A percentile compares a stretch with the other conserved stretches of the same genome.
Evolutionary conservation across 2,888 invertebrate species (phyloP).

Genomic region (Drosophila subsilvestris): DNA sequence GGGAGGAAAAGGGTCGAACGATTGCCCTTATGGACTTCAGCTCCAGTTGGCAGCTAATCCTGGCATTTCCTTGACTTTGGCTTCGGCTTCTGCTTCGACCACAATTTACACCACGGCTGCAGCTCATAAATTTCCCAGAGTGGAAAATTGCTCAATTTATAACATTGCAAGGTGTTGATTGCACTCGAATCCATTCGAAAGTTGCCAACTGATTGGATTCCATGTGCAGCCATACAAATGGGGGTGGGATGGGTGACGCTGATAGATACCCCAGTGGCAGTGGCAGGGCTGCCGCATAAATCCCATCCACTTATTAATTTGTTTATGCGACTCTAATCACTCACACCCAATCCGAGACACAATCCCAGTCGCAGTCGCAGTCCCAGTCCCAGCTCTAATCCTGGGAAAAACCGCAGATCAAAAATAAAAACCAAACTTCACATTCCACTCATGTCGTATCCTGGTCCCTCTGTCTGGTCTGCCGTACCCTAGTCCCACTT

Average conservation of each 20-base stretch:
- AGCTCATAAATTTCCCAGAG: conserved; percentile 62
- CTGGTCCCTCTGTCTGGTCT: conserved; percentile 20
- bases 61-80: conserved; percentile 17
- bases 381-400: neutral
- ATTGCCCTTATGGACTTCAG: conserved; percentile 43
- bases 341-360: conserved; percentile 48
- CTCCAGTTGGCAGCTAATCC: conserved; percentile 34
- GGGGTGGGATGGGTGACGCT: neutral
- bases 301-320: conserved; percentile 59
- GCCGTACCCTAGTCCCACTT: neutral
- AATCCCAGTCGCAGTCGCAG: neutral
- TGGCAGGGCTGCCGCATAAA: too few species aligned
- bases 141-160: conserved; percentile 65
- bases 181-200: conserved; percentile 37
- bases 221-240: neutral
- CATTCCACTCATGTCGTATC: conserved; percentile 53
- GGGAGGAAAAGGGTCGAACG: conserved; percentile 30
- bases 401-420: conserved; percentile 39
- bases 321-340: conserved; percentile 67
- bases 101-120: conserved; percentile 47
- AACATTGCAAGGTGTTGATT: conserved; percentile 57
- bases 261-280: too few species aligned
- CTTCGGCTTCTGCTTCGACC: neutral
- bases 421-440: conserved; percentile 37
- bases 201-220: conserved; percentile 18